A percentile compares a stretch with the other conserved stretches of the same genome.
Conservation (phyloP, 2,888 invertebrate species). For the Lithophane socia region DNA sequence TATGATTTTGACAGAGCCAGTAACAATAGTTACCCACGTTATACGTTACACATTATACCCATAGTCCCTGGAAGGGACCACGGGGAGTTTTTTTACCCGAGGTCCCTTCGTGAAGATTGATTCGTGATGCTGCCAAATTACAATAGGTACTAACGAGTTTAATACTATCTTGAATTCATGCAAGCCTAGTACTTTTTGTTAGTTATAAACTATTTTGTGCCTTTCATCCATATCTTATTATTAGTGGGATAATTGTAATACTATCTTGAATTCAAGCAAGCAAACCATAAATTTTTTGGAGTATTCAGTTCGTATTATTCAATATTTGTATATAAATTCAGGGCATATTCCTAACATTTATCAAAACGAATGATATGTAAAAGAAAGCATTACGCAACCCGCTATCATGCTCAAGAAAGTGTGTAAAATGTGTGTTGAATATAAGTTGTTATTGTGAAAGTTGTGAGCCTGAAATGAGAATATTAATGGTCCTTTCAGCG, state of each 20-base stretch:
- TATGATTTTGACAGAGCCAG: background rate
- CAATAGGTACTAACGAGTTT: too few relatives aligned
- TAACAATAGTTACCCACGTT: background rate
- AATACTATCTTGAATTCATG: too few relatives aligned
- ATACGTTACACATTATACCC: too few relatives aligned
- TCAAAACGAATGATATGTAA: slow-evolving; percentile 34
- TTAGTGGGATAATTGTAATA: too few relatives aligned
- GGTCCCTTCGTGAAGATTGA: too few relatives aligned
- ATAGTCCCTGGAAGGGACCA: too few relatives aligned
- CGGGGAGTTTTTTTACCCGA: too few relatives aligned
- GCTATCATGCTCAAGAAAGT: slow-evolving; percentile 32
- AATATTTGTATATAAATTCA: background rate
- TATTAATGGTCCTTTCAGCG: slow-evolving; percentile 52
- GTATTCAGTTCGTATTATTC: background rate
- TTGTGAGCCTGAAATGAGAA: slow-evolving; percentile 47
- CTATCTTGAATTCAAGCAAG: too few relatives aligned
- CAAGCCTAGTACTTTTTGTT: too few relatives aligned
- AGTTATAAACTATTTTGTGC: too few relatives aligned
- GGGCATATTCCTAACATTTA: slow-evolving; percentile 32
- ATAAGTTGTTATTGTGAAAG: slow-evolving; percentile 40
- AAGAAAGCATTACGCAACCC: slow-evolving; percentile 24
- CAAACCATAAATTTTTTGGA: background rate
- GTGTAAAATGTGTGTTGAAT: slow-evolving; percentile 36
- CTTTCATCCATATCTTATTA: too few relatives aligned
- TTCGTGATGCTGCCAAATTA: too few relatives aligned